A percentile compares a stretch with the other conserved stretches of the same genome.
phyloP scores from a whole-genome alignment of 2,888 invertebrate species.

The Notodonta dromedarius region DNA sequence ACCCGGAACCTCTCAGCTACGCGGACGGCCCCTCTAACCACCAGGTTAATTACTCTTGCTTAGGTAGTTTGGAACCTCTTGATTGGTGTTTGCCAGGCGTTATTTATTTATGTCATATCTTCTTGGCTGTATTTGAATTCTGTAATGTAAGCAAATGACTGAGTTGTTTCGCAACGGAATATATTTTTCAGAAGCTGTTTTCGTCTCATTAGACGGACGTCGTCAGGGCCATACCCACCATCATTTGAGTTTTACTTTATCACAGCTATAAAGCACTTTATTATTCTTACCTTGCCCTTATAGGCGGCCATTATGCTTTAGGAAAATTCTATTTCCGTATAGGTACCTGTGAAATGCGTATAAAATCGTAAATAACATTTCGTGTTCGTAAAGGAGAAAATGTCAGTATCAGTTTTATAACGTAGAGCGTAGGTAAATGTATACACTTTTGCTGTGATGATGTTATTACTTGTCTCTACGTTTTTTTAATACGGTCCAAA shows the following conservation, averaged over 20 bases:
- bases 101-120: background rate
- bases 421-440: too few species aligned
- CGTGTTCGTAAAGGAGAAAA: background rate
- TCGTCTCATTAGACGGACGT: conserved; percentile 40
- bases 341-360: background rate
- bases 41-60: background rate
- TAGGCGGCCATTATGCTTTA: conserved; percentile 24
- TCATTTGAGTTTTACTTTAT: conserved; percentile 24
- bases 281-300: conserved; percentile 25
- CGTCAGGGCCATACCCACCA: conserved; percentile 23
- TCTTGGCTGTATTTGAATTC: too few species aligned
- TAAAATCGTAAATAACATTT: background rate
- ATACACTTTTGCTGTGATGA: too few species aligned
- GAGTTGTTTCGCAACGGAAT: background rate
- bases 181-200: conserved; percentile 31
- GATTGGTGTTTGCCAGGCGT: background rate
- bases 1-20: too few species aligned
- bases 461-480: too few species aligned
- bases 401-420: background rate
- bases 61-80: background rate
- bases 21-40: too few species aligned
- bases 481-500: too few species aligned
- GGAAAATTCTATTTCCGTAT: conserved; percentile 21
- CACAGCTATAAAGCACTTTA: conserved; percentile 30
- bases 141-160: background rate